Evolutionary conservation across 2,888 invertebrate genomes (phyloP).

Genomic region (Drosophila anceps): DNA sequence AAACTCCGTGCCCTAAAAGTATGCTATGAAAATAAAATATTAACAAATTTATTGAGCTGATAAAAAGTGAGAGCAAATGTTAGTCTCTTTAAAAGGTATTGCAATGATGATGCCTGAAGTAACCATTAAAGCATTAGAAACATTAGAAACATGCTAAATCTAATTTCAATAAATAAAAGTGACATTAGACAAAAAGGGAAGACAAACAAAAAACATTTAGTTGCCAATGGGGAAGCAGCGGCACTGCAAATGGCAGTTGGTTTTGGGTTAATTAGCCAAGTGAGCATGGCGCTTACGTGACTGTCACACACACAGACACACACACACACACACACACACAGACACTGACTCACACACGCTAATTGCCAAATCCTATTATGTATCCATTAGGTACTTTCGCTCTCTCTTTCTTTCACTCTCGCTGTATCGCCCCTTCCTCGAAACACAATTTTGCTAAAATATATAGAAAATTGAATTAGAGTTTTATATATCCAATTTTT

Average conservation of each 20-base stretch:
- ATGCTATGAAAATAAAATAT: background rate
- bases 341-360: slow-evolving; percentile 47
- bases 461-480: slow-evolving; percentile 39
- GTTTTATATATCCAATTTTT: slow-evolving; percentile 6
- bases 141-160: slow-evolving; percentile 44
- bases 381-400: slow-evolving; percentile 78
- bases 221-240: slow-evolving; percentile 39
- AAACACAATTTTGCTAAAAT: slow-evolving; percentile 23
- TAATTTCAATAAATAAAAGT: slow-evolving; percentile 74
- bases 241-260: slow-evolving; percentile 72
- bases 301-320: slow-evolving; percentile 38
- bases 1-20: background rate
- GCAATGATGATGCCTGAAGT: background rate
- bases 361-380: slow-evolving; percentile 83
- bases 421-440: background rate
- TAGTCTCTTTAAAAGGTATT: background rate
- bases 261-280: slow-evolving; percentile 75
- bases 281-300: slow-evolving; percentile 72
- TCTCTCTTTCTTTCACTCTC: slow-evolving; percentile 22
- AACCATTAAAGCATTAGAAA: background rate
- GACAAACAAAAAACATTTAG: slow-evolving; percentile 60
- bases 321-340: slow-evolving; percentile 35
- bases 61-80: background rate
- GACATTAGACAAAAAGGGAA: slow-evolving; percentile 53
- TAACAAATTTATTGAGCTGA: background rate